A percentile compares a stretch with the other conserved stretches of the same genome.
phyloP scores from a whole-genome alignment of 1,140 invertebrate genomes.

The Octopus sinensis region DNA sequence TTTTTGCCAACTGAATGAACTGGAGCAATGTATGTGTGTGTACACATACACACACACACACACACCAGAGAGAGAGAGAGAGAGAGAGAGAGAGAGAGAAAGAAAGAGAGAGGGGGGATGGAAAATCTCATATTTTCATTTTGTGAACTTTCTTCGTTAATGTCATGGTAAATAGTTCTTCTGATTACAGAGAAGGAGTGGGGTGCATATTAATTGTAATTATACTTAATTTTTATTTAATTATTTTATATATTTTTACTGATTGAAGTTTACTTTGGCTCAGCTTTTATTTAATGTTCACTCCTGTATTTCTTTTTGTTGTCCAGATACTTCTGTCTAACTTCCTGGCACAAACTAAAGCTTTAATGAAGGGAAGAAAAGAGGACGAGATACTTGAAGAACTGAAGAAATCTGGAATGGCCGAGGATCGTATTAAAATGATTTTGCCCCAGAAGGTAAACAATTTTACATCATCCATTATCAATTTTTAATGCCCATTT shows the following conservation, averaged over 20 bases:
- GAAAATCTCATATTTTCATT: too few species aligned
- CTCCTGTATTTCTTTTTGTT: background rate
- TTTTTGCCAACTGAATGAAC: too few species aligned
- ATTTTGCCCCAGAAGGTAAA: conserved; percentile 85
- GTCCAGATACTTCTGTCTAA: conserved; percentile 88
- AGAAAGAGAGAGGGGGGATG: too few species aligned
- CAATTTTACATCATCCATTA: background rate
- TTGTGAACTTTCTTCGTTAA: too few species aligned
- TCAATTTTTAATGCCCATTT: too few species aligned
- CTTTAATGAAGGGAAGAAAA: conserved; percentile 60
- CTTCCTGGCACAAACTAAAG: conserved; percentile 96
- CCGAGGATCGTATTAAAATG: conserved; percentile 63
- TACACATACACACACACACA: too few species aligned
- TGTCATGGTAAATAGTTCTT: too few species aligned
- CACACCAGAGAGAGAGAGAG: too few species aligned
- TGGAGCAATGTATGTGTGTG: too few species aligned
- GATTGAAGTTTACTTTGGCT: conserved; percentile 2
- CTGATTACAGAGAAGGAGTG: too few species aligned
- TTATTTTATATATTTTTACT: conserved; percentile 10
- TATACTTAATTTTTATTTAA: background rate
- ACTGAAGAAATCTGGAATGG: conserved; percentile 51
- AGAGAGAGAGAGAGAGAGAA: too few species aligned
- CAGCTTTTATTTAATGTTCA: background rate
- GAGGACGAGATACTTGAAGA: conserved; percentile 46
- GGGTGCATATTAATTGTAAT: too few species aligned